Conservation (phyloP, 2,113 vertebrate species). For the Etheostoma cragini region DNA sequence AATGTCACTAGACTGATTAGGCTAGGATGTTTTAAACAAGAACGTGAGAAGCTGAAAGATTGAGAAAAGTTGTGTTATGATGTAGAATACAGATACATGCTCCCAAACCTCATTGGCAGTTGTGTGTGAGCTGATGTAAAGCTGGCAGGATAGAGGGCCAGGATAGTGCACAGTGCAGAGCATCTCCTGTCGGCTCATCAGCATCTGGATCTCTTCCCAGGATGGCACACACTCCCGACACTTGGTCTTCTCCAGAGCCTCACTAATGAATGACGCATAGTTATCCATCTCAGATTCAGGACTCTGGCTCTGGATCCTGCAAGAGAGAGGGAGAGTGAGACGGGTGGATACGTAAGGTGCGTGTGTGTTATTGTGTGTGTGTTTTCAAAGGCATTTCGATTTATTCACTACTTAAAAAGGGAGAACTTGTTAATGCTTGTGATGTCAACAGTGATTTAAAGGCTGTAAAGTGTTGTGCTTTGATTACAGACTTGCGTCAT, state of each 20-base stretch:
- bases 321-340: constrained; percentile 7
- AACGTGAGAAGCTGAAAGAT: constrained; percentile 18
- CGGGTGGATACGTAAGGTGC: background rate
- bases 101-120: constrained; percentile 91
- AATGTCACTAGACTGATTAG: background rate
- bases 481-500: constrained; percentile 58
- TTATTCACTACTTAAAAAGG: constrained; percentile 33
- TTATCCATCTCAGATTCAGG: constrained; percentile 91
- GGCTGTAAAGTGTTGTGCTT: constrained; percentile 46
- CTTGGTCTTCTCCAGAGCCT: constrained; percentile 90
- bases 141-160: constrained; percentile 87
- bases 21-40: constrained; percentile 2
- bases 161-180: constrained; percentile 91
- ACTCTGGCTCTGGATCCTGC: constrained; percentile 89
- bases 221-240: constrained; percentile 93
- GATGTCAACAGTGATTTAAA: constrained; percentile 49
- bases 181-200: constrained; percentile 91
- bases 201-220: constrained; percentile 93
- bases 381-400: background rate
- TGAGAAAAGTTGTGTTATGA: constrained; percentile 16
- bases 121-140: constrained; percentile 94
- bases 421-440: constrained; percentile 23
- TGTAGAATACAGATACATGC: constrained; percentile 15
- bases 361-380: background rate
- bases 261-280: constrained; percentile 92